Base-by-base conservation (phyloP, 2,888 invertebrate species). In the Ophraella communa region DNA sequence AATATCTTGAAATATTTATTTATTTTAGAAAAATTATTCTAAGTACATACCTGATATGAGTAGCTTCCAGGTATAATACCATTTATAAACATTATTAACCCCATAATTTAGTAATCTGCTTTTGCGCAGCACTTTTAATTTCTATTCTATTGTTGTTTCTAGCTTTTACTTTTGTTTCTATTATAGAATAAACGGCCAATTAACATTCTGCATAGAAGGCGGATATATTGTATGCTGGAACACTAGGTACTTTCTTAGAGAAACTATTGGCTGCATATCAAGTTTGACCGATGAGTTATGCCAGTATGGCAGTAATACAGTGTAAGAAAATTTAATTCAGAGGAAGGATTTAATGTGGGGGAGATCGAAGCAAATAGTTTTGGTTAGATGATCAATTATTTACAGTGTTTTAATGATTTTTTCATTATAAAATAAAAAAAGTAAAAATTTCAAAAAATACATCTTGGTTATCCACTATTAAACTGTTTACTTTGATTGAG, bases 271-370 rank as follows among this genome's bases (percentile, higher is more conserved):
- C 57, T 67, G 67, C 67, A 65, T 67, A 67, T 67, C 44, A 67
- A 67, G 58, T 60, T 42, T 60, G 56, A 63, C 62, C 64, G 65
- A 30, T 44, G 64, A 60, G 59, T 60, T 58, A 63, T 63, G 60
- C 60, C 55, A 72, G 65, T 72, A 69, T 70, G 71, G 69, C 72
- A 72, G 65, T 71, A 70, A 68, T 59, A 65, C 67, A 67, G 68
- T 66, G 66, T 66, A 67, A 66, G 62, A 67, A 66, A 71, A 58
- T 53, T 64, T 57, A 54, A 59, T 56, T 17, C 27, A 62, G 20
- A 51, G 20, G 42, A 21, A 54, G 33, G 47, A 54, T 27, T 47
- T 35, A n/a, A 18, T 21, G 8, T 49, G 14, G 53, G 61, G 61
- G 54, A 61, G 45, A 61, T n/a, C 17, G 44, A 30, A 33, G 54